These are phyloP conservation scores for Capreolus pygargus DNA, from an alignment of 2,113 vertebrate genomes.

Conservation along the genomic window DNA sequence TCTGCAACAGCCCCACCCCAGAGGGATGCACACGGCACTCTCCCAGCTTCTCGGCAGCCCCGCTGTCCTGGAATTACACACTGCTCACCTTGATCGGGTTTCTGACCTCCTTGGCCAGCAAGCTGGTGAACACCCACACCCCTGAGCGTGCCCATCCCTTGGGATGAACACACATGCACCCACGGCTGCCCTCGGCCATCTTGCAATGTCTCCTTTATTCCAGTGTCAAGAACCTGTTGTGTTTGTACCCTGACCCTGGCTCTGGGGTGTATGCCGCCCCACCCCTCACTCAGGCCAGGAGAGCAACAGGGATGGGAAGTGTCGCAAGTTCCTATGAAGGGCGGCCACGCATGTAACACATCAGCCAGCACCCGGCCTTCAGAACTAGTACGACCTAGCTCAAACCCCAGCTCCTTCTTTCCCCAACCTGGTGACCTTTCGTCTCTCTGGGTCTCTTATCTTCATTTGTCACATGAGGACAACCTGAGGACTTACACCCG, in stretches of 20 bases:
- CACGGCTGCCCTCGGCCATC: neutral
- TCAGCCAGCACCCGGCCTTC: accelerated
- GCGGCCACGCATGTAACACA: accelerated
- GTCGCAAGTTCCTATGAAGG: constrained; percentile 52
- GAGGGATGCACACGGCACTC: neutral
- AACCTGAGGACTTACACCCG: neutral
- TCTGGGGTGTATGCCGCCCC: neutral
- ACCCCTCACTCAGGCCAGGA: neutral
- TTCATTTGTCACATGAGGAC: neutral
- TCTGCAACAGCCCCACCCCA: accelerated
- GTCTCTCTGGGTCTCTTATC: neutral
- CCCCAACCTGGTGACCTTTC: neutral
- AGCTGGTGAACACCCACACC: neutral
- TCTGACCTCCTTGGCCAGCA: neutral
- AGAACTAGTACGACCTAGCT: neutral
- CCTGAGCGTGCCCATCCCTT: neutral
- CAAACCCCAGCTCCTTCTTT: neutral
- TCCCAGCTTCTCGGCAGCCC: neutral
- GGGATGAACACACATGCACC: neutral
- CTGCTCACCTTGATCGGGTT: neutral
- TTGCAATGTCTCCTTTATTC: neutral
- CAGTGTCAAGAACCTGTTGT: neutral
- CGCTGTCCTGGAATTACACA: neutral
- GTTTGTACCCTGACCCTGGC: neutral
- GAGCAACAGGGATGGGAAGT: constrained; percentile 1